These are phyloP conservation scores for Idaea biselata DNA, from an alignment of 2,888 invertebrate genomes.

Conservation along the genomic window DNA sequence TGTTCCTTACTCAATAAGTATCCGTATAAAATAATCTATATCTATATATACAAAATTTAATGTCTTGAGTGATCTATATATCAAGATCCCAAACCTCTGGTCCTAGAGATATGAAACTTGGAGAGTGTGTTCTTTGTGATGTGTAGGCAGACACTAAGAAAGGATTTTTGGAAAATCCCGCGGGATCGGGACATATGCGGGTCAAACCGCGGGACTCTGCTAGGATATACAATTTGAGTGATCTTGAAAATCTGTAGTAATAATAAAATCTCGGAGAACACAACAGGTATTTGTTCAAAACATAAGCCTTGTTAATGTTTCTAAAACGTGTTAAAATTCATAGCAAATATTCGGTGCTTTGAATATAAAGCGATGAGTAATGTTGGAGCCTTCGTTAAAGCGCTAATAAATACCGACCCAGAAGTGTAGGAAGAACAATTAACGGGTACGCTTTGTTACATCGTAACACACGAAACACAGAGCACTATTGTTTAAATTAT, in stretches of 20 bases:
- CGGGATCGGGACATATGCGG: no score
- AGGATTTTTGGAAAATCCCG: no score
- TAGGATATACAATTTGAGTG: not conserved
- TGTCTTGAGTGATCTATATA: no score
- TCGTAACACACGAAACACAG: slow-evolving; percentile 28
- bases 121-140: no score
- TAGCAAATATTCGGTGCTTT: slow-evolving; percentile 1
- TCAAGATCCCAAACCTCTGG: no score
- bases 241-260: not conserved
- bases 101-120: no score
- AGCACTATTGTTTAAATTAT: slow-evolving; percentile 28
- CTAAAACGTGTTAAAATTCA: slow-evolving; percentile 1
- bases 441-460: slow-evolving; percentile 53
- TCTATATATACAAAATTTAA: no score
- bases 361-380: slow-evolving; percentile 37
- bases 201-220: no score
- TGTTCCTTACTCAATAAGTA: no score
- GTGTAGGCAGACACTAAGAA: no score
- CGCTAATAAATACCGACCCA: slow-evolving; percentile 56
- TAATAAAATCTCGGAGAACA: not conserved
- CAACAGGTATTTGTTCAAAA: not conserved
- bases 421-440: slow-evolving; percentile 58
- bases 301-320: slow-evolving; percentile 10
- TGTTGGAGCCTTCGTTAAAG: slow-evolving; percentile 34
- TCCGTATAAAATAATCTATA: no score